phyloP scores from a whole-genome alignment of 2,888 invertebrate genomes.

The Drosophila yooni region DNA sequence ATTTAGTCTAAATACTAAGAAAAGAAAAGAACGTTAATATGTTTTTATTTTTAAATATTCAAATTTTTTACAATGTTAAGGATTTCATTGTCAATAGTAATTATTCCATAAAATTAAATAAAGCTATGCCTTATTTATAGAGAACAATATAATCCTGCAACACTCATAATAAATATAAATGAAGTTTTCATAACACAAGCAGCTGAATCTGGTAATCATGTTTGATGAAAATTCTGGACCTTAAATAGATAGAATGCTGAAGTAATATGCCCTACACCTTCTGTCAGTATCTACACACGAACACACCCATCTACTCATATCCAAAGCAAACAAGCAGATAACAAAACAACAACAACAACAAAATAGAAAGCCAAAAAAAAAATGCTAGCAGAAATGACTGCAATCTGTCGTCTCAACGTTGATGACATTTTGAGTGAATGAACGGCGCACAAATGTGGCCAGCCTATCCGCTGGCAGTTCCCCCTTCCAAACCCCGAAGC shows the following conservation, averaged over 20 bases:
- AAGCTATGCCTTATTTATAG: not conserved
- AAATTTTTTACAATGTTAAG: not conserved
- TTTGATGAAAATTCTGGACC: not conserved
- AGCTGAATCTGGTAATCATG: not conserved
- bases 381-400: constrained; percentile 71
- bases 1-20: not conserved
- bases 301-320: constrained; percentile 15
- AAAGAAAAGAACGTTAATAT: not conserved
- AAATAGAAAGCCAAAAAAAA: constrained; percentile 13
- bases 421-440: constrained; percentile 82
- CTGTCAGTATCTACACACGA: constrained; percentile 10
- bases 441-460: constrained; percentile 71
- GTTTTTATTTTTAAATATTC: not conserved
- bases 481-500: constrained; percentile 13
- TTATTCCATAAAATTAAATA: not conserved
- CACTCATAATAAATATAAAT: not conserved
- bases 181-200: not conserved
- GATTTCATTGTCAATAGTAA: not conserved
- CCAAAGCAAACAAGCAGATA: constrained; percentile 43
- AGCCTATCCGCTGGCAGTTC: constrained; percentile 59
- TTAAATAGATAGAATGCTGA: not conserved
- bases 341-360: constrained; percentile 38
- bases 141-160: not conserved
- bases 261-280: constrained; percentile 40
- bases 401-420: constrained; percentile 80